Base-by-base conservation (phyloP, 2,888 invertebrate species). In the Scotopteryx bipunctaria region DNA sequence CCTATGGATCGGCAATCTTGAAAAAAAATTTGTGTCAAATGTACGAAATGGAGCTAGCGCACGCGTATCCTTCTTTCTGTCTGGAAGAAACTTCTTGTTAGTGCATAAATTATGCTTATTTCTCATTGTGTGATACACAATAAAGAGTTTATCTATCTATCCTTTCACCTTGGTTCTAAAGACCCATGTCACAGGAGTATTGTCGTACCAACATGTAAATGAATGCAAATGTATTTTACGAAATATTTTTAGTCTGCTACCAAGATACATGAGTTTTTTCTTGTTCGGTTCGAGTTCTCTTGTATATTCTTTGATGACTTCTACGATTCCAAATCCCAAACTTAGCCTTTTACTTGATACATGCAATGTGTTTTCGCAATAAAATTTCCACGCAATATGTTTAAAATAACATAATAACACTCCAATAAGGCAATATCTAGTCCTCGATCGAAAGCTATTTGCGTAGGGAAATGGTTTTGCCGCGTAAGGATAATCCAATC, bases 401-500 rank as follows among this genome's bases (percentile, higher is more conserved):
- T 42, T 14, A 21, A 53, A 52, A 38, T 42, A 43, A 47, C n/a
- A 16, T 46, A 37, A 52, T 37, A 42, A 41, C 37, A 38, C 17
- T 41, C 40, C 31, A 37, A 38, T 33, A 47, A 38, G 37, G 38
- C 43, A 42, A 40, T 38, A 19, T 43, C 25, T 37, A 43, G 38
- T 33, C 33, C 21, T 27, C 33, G 38, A 37, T 42, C 37, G 32
- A 37, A 47, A 37, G 42, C 41, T 25, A 47, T 53, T 47, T 47
- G 33, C 50, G 11, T 11, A 17, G 13, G 42, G 37, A 47, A 47
- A 47, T 43, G 47, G 25, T 27, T 43, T 9, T 33, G 37, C 33
- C 37, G 47, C 43, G 38, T 32, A 49, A 42, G 36, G 36, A 37
- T 49, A 53, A 43, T 53, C 27, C 43, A 47, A 47, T 53, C 16